Evolutionary conservation across 2,888 invertebrate species (phyloP), one percentile per base, ranked within the genome.

Genomic region (Drosophila pullipes): DNA sequence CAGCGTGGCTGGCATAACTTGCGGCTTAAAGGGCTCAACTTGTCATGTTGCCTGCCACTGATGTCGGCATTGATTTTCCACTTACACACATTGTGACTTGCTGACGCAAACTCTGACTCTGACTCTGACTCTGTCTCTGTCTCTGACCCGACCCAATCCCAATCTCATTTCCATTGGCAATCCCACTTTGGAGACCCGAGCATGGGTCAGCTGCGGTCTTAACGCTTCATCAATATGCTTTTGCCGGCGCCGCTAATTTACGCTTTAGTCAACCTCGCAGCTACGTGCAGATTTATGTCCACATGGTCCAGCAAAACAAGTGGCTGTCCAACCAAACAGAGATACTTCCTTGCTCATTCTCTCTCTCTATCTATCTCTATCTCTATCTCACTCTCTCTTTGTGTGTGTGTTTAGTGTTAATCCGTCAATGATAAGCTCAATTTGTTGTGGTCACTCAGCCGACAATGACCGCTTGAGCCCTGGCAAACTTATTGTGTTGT

Each of bases 1-100:
- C 69, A 49, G 79, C 89, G 87, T 89, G 89, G 87, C 83, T 86
- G 83, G 87, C 87, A 88, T 88, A 88, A 89, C 89, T 89, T 86
- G 83, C 89, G 89, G 91, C 91, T 91, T 91, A 91, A 91, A 89
- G 89, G 91, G 89, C 85, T 91, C 91, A 91, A 91, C 88, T 91
- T 91, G 89, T 91, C 91, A 91, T 87, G 91, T 89, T 78, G 82
- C 82, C 91, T 81, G 82, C 81, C 88, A 76, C 82, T 72, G 74
- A 85, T 83, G 83, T 81, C 69, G 77, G 89, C 90, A 90, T 89
- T 91, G 83, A 87, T 83, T 83, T 87, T 83, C 78, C 80, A 81
- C 81, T 83, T 88, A 78, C 39, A 57, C 30, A 28, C 57, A 39
- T 28, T 39, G 55, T 39, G 57, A 57, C 57, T 57, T 57, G 67